phyloP scores from a whole-genome alignment of 2,888 invertebrate genomes.

The Drosophila emarginata region DNA sequence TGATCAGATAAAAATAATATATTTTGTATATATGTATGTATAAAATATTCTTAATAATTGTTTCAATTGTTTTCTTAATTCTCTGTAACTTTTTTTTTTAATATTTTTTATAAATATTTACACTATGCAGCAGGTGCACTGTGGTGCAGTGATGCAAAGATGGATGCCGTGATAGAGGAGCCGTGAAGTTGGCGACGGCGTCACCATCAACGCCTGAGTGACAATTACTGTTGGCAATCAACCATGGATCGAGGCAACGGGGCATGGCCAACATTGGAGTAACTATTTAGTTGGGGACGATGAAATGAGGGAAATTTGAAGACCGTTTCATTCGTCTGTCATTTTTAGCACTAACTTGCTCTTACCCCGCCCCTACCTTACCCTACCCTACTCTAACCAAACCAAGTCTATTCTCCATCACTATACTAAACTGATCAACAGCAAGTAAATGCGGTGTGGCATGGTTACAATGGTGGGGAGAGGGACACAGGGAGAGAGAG shows the following conservation, averaged over 20 bases:
- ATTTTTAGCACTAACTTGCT: slow-evolving; percentile 26
- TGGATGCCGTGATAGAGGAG: slow-evolving; percentile 2
- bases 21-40: no score
- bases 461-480: neutral
- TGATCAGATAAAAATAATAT: no score
- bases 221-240: slow-evolving; percentile 68
- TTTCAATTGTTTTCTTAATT: no score
- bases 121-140: slow-evolving; percentile 5
- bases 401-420: no score
- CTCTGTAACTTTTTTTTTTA: no score
- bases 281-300: neutral
- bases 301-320: neutral
- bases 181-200: slow-evolving; percentile 50
- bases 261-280: neutral
- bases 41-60: no score
- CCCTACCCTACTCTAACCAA: neutral
- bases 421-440: slow-evolving; percentile 2
- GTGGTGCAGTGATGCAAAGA: slow-evolving; percentile 4
- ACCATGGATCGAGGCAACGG: slow-evolving; percentile 42
- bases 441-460: slow-evolving; percentile 2
- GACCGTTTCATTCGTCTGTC: slow-evolving; percentile 26
- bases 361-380: neutral
- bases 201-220: slow-evolving; percentile 69
- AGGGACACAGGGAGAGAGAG: no score
- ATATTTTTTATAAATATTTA: no score